Evolutionary conservation across 2,113 vertebrate genomes (phyloP).

Genomic region (Muscicapa adusta): DNA sequence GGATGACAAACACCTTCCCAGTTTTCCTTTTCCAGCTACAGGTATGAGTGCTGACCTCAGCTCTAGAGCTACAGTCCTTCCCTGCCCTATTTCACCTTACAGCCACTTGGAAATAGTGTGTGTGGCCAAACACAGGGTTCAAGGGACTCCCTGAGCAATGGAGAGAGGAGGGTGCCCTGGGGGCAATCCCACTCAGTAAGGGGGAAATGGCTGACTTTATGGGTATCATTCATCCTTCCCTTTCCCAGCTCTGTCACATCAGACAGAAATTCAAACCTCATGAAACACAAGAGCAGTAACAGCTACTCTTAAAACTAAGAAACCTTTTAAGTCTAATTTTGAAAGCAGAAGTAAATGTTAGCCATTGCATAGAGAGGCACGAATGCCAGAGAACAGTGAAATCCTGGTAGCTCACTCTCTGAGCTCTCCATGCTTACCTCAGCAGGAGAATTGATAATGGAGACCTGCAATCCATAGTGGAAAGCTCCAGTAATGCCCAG

Average conservation of each 20-base stretch:
- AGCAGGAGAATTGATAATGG: constrained; percentile 80
- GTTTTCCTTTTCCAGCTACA: neutral
- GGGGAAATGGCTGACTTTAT: neutral
- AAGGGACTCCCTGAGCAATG: neutral
- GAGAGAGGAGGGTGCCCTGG: neutral
- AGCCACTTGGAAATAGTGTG: neutral
- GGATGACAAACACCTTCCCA: neutral
- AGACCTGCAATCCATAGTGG: constrained; percentile 80
- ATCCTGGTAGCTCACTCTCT: neutral
- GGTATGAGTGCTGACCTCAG: neutral
- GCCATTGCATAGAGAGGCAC: neutral
- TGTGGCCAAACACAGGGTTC: neutral
- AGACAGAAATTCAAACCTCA: neutral
- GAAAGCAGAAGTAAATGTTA: neutral
- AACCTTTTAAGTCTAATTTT: neutral
- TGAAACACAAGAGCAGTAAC: neutral
- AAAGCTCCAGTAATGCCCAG: constrained; percentile 79
- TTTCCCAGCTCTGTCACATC: neutral
- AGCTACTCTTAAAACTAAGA: neutral
- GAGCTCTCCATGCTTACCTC: constrained; percentile 65
- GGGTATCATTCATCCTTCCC: neutral
- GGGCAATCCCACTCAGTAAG: neutral
- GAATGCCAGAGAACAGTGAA: neutral
- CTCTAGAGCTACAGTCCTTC: neutral
- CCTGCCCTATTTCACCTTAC: neutral